Base-by-base conservation (phyloP, 2,888 invertebrate species). In the Thymelicus lineola region DNA sequence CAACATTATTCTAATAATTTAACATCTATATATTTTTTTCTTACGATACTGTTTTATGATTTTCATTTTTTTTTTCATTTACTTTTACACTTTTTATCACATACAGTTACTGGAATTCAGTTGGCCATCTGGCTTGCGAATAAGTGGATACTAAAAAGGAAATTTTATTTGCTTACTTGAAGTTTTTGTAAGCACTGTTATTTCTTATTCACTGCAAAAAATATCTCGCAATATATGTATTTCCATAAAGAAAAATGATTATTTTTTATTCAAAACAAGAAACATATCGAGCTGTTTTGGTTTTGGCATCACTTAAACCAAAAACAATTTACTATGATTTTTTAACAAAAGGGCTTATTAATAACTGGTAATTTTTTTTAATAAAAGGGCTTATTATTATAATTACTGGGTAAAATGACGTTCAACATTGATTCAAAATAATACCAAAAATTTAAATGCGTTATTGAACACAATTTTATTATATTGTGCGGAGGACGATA, bases 31-130 rank as follows among this genome's bases (percentile, higher is more conserved):
- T 66, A 57, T 58, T 53, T 73, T 64, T 72, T 67, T 65, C 62
- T 48, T 17, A 61, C 20, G 64, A 57, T 67, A 67, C 66, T 71
- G 45, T 73, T 66, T 73, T 70, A 42, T 50, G 14, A 63, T 70
- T 66, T 70, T 64, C 61, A 66, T 66, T 71, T 72, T 75, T 71
- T 72, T 66, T 75, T 71, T 72, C 65, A 68, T 66, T 57, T 62
- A 68, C 62, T 72, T 65, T 64, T 70, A 74, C 15, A 38, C 79
- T 79, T 80, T 83, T 80, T 83, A 84, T 81, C 81, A 84, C 82
- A 81, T 81, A 76, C 69, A 74, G 75, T 79, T 67, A 82, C 75
- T 82, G 84, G 84, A 84, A 83, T 83, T 79, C 73, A 74, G 74
- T 70, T 73, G 76, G 74, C 71, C 75, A 70, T 76, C 78, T 72